Evolutionary conservation across 2,888 invertebrate species (phyloP).

Genomic region (Zele albiditarsus): DNA sequence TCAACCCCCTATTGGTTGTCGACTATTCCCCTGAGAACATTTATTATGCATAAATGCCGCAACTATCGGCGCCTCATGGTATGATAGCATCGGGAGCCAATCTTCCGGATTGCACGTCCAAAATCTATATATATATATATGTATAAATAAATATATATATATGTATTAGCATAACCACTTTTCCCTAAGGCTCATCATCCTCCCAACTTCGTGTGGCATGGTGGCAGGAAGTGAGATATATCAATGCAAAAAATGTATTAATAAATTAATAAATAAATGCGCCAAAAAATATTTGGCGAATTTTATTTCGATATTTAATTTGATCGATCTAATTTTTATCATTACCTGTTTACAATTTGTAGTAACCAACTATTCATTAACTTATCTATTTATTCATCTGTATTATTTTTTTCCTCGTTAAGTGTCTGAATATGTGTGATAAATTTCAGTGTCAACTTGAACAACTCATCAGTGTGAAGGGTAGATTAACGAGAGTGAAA

Average conservation of each 20-base stretch:
- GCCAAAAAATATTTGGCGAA: too few relatives aligned
- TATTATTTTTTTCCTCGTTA: background rate
- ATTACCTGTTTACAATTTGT: too few relatives aligned
- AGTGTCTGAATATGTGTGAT: too few relatives aligned
- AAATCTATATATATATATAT: background rate
- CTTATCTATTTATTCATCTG: background rate
- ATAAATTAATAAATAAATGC: too few relatives aligned
- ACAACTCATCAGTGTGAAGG: background rate
- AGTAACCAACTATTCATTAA: background rate
- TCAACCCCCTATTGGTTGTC: background rate
- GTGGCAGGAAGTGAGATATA: background rate
- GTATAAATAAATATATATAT: background rate
- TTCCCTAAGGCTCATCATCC: background rate
- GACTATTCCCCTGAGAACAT: background rate
- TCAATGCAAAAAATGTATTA: too few relatives aligned
- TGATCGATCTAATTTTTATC: background rate
- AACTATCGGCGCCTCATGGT: background rate
- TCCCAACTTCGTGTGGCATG: background rate
- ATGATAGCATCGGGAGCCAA: background rate
- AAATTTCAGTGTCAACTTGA: background rate
- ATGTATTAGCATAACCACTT: background rate
- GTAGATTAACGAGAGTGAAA: background rate
- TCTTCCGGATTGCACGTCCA: background rate
- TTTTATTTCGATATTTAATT: background rate
- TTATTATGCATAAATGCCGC: constrained; percentile 24